Evolutionary conservation across 2,797 vertebrate genomes (phyloP).

Genomic region (Petrocephalus sullivani): DNA sequence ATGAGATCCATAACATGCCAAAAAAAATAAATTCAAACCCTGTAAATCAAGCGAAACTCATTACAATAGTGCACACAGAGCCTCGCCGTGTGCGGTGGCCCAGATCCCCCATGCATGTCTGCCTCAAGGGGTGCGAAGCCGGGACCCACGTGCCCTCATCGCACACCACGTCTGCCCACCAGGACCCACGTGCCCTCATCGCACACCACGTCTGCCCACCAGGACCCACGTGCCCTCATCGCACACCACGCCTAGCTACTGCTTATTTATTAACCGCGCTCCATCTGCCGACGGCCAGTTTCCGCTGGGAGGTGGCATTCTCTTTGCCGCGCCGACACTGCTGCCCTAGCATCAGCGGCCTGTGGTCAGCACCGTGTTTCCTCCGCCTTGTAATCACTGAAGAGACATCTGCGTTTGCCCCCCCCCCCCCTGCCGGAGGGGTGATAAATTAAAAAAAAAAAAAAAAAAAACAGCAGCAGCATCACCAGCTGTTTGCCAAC

Average conservation of each 20-base stretch:
- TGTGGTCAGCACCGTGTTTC: not conserved
- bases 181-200: too few relatives aligned
- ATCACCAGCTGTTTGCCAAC: not conserved
- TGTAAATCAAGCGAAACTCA: not conserved
- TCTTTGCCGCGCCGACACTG: not conserved
- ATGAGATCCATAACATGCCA: not conserved
- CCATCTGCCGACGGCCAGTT: not conserved
- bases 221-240: not conserved
- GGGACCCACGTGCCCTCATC: not conserved
- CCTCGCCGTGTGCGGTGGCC: not conserved
- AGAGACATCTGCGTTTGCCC: not conserved
- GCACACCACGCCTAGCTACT: not conserved
- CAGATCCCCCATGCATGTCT: not conserved
- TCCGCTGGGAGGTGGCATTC: not conserved
- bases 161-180: too few relatives aligned
- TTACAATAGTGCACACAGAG: not conserved
- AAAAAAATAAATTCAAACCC: not conserved
- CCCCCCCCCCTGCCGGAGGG: not conserved
- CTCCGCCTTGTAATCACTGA: not conserved
- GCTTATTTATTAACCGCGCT: conserved; percentile 10
- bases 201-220: too few relatives aligned
- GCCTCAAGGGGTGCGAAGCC: not conserved
- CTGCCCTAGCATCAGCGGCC: not conserved
- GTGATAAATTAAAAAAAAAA: not conserved
- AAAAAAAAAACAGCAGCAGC: not conserved